These are phyloP conservation scores for Laspeyria flexula DNA, from an alignment of 2,888 invertebrate species.

Conservation along the genomic window DNA sequence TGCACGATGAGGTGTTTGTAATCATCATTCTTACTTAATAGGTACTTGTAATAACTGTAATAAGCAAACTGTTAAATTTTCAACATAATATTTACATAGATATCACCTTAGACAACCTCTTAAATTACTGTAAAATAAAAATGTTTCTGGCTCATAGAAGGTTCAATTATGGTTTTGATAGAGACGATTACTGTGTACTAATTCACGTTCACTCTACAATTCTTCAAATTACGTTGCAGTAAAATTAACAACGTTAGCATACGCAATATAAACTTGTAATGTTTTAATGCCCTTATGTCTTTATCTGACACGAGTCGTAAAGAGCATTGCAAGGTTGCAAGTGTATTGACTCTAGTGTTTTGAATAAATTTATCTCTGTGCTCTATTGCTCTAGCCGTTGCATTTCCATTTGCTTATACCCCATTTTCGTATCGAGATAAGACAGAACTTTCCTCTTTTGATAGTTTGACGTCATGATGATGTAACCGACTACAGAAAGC, in stretches of 20 bases:
- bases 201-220: background rate
- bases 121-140: no score
- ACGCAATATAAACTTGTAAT: conserved; percentile 67
- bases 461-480: conserved; percentile 77
- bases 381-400: conserved; percentile 72
- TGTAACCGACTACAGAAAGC: conserved; percentile 71
- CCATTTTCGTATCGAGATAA: conserved; percentile 56
- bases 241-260: conserved; percentile 45
- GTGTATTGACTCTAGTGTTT: conserved; percentile 83
- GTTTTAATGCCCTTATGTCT: conserved; percentile 80
- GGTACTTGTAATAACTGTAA: no score
- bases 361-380: conserved; percentile 78
- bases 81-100: no score
- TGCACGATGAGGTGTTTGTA: no score
- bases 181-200: background rate
- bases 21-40: no score
- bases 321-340: conserved; percentile 84
- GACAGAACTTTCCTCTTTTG: conserved; percentile 62
- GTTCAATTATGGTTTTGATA: background rate
- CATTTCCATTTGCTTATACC: conserved; percentile 59
- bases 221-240: conserved; percentile 20
- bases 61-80: no score
- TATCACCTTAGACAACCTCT: no score
- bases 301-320: conserved; percentile 82
- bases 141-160: no score